These are phyloP conservation scores for Choristoneura rosaceana DNA, from an alignment of 2,888 invertebrate species.

Conservation along the genomic window DNA sequence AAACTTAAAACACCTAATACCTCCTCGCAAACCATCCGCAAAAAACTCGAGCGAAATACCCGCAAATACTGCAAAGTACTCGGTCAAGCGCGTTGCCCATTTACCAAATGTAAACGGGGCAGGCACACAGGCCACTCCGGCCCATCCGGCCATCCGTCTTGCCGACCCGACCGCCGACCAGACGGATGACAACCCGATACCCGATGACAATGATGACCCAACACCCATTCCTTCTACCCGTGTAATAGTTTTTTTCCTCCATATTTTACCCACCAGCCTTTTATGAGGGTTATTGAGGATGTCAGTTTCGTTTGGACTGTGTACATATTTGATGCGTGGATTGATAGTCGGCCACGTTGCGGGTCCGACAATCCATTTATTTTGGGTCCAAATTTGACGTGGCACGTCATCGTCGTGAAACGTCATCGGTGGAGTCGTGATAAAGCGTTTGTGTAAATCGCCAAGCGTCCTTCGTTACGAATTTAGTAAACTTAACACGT, in stretches of 20 bases:
- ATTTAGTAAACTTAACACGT: neutral
- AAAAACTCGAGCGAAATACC: neutral
- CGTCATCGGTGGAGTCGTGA: conserved; percentile 8
- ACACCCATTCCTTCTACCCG: conserved; percentile 41
- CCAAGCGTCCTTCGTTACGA: neutral
- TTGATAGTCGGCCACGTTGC: conserved; percentile 32
- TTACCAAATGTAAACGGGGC: conserved; percentile 28
- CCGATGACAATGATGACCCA: conserved; percentile 42
- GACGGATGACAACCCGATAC: conserved; percentile 40
- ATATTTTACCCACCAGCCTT: conserved; percentile 36
- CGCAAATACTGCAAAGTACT: conserved; percentile 11
- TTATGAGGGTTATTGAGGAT: conserved; percentile 27
- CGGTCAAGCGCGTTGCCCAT: conserved; percentile 21
- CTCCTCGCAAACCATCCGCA: neutral
- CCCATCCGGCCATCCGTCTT: conserved; percentile 36
- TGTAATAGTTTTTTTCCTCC: conserved; percentile 40
- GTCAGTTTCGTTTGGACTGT: conserved; percentile 33
- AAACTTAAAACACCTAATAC: neutral
- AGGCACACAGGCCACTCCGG: conserved; percentile 16
- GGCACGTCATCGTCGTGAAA: conserved; percentile 1
- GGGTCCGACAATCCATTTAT: conserved; percentile 34
- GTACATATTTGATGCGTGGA: conserved; percentile 40
- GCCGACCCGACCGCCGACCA: conserved; percentile 16
- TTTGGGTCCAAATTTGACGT: conserved; percentile 26
- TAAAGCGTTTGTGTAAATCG: conserved; percentile 23